Conservation (phyloP, 2,888 invertebrate species). For the Xylocampa areola region DNA sequence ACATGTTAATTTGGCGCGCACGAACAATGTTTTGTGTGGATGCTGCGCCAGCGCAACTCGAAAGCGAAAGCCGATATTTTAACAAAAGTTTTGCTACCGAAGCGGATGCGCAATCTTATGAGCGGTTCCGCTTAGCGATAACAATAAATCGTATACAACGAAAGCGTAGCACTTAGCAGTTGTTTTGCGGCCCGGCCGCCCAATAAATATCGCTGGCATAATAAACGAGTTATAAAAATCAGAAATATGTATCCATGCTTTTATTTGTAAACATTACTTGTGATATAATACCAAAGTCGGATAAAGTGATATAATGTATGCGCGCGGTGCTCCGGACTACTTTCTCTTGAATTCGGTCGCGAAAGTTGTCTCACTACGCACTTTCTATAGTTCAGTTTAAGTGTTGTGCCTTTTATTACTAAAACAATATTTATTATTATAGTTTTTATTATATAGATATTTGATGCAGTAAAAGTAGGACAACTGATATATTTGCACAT, state of each 20-base stretch:
- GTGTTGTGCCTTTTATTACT: slow-evolving; percentile 67
- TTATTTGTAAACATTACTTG: slow-evolving; percentile 67
- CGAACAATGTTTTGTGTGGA: slow-evolving; percentile 74
- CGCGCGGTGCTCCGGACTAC: slow-evolving; percentile 84
- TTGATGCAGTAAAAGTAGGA: slow-evolving; percentile 6
- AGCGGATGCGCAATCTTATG: slow-evolving; percentile 60
- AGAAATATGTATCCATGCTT: slow-evolving; percentile 39
- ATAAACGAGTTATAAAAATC: slow-evolving; percentile 50
- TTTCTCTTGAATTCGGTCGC: slow-evolving; percentile 89
- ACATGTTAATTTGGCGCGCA: slow-evolving; percentile 83
- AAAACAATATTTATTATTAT: slow-evolving; percentile 44
- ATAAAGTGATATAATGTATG: slow-evolving; percentile 88
- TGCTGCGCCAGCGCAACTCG: slow-evolving; percentile 72
- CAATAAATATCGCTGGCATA: slow-evolving; percentile 32
- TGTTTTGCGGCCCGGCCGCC: slow-evolving; percentile 26
- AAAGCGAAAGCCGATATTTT: slow-evolving; percentile 81
- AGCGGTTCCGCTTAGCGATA: slow-evolving; percentile 71
- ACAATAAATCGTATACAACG: slow-evolving; percentile 59
- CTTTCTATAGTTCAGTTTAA: slow-evolving; percentile 86
- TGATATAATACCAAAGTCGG: slow-evolving; percentile 84
- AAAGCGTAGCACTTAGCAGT: slow-evolving; percentile 64
- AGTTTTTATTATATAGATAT: slow-evolving; percentile 17
- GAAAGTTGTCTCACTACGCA: slow-evolving; percentile 87
- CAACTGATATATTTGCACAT: slow-evolving; percentile 2
- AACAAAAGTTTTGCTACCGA: slow-evolving; percentile 69